Conservation (phyloP, 2,888 invertebrate species). For the Ormia ochracea region DNA sequence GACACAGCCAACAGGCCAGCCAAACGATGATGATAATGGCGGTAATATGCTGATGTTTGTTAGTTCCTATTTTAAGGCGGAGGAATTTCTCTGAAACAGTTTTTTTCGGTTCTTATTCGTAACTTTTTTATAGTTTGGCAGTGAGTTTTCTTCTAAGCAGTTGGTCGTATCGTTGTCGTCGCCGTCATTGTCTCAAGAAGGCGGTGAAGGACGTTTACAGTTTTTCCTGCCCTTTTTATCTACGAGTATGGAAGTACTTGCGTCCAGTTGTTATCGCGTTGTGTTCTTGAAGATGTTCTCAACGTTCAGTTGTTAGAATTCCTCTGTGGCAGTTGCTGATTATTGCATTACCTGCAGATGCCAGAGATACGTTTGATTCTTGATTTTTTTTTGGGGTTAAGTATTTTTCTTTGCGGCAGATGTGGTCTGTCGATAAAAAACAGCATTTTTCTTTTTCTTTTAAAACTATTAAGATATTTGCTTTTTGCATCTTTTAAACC, state of each 20-base stretch:
- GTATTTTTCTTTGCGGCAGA: slow-evolving; percentile 49
- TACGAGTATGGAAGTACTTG: neutral
- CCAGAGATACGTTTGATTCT: slow-evolving; percentile 50
- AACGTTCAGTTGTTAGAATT: slow-evolving; percentile 47
- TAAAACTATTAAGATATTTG: slow-evolving; percentile 24
- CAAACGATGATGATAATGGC: slow-evolving; percentile 37
- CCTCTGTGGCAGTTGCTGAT: slow-evolving; percentile 61
- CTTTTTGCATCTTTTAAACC: neutral
- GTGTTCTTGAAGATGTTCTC: slow-evolving; percentile 25
- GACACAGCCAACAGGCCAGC: slow-evolving; percentile 14
- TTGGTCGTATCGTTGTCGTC: neutral
- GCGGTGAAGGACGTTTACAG: slow-evolving; percentile 56
- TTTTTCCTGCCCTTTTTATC: slow-evolving; percentile 1
- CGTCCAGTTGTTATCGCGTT: neutral
- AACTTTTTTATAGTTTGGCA: slow-evolving; percentile 24
- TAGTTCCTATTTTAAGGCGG: slow-evolving; percentile 29
- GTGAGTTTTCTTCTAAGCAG: slow-evolving; percentile 27
- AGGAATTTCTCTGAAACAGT: slow-evolving; percentile 46
- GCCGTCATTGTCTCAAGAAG: slow-evolving; percentile 20
- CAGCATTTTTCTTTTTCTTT: slow-evolving; percentile 34
- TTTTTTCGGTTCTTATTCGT: too few relatives aligned
- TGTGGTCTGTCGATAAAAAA: slow-evolving; percentile 57
- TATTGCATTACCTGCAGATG: slow-evolving; percentile 49
- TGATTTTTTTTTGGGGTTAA: slow-evolving; percentile 35
- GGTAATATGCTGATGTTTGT: slow-evolving; percentile 55